Percentiles rank a stretch among this genome's conserved stretches.
Conservation (phyloP, 2,113 vertebrate species). For the Oncorhynchus masou region DNA sequence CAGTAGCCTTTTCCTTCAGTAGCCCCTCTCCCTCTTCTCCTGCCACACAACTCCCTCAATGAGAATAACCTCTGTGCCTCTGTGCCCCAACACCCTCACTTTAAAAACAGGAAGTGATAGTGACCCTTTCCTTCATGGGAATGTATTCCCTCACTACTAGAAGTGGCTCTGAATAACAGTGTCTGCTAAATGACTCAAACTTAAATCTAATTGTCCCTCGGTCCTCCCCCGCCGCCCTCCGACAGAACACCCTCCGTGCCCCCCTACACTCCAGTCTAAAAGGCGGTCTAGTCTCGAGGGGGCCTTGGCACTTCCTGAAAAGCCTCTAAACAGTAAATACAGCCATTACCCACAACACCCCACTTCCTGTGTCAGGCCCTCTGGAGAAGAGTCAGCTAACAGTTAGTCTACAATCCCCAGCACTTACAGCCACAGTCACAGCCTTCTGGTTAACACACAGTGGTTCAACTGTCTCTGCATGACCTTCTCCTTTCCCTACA, state of each 20-base stretch:
- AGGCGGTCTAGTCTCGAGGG: slow-evolving; percentile 21
- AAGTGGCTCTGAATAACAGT: background rate
- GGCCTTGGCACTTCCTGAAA: slow-evolving; percentile 67
- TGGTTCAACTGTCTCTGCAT: no score
- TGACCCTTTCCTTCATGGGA: background rate
- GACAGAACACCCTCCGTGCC: background rate
- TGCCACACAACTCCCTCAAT: no score
- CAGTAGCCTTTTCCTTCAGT: background rate
- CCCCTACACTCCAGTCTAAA: slow-evolving; percentile 1
- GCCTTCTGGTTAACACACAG: background rate
- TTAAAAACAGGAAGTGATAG: no score
- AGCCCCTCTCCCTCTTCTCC: slow-evolving; percentile 9
- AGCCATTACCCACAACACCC: slow-evolving; percentile 41
- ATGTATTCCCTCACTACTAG: no score
- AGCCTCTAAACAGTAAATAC: slow-evolving; percentile 62
- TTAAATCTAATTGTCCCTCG: background rate
- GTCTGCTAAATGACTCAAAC: slow-evolving; percentile 24
- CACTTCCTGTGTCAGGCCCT: slow-evolving; percentile 48
- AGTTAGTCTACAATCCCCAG: background rate
- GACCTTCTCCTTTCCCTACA: no score
- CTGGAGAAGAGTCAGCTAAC: slow-evolving; percentile 24
- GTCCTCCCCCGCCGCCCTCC: background rate
- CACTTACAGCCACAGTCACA: background rate
- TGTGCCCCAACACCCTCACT: background rate
- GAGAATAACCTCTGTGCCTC: no score